phyloP scores from a whole-genome alignment of 2,797 vertebrate genomes.

The Anableps anableps region DNA sequence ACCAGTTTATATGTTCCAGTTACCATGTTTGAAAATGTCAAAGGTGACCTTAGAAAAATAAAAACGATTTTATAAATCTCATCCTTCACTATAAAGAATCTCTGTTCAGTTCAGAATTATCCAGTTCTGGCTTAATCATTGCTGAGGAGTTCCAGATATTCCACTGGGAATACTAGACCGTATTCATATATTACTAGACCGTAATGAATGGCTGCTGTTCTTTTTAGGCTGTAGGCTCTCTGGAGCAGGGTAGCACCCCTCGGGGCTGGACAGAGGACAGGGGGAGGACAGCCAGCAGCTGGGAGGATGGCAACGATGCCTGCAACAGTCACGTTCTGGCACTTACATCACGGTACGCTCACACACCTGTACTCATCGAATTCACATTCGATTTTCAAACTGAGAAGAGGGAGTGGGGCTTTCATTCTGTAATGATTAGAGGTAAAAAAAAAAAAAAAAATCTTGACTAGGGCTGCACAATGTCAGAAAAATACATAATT shows the following conservation, averaged over 20 bases:
- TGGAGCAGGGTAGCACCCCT: conserved; percentile 53
- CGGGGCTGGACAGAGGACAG: conserved; percentile 60
- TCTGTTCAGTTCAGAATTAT: no score
- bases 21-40: background rate
- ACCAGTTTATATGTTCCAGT: background rate
- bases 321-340: conserved; percentile 78
- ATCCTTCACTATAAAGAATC: no score
- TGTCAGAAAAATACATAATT: no score
- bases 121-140: no score
- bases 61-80: no score
- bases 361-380: background rate
- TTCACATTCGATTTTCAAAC: background rate
- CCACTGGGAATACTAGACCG: no score
- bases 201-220: background rate
- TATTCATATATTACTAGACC: no score
- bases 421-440: no score
- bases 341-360: conserved; percentile 77
- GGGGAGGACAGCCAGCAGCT: conserved; percentile 63
- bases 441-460: no score
- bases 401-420: background rate
- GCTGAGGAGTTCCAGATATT: no score
- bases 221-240: conserved; percentile 40
- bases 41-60: background rate
- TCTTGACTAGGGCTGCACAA: no score
- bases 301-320: conserved; percentile 77